Evolutionary conservation across 2,797 vertebrate genomes (phyloP), one percentile per base, ranked within the genome.

Genomic region (Tenualosa thibaudeaui): DNA sequence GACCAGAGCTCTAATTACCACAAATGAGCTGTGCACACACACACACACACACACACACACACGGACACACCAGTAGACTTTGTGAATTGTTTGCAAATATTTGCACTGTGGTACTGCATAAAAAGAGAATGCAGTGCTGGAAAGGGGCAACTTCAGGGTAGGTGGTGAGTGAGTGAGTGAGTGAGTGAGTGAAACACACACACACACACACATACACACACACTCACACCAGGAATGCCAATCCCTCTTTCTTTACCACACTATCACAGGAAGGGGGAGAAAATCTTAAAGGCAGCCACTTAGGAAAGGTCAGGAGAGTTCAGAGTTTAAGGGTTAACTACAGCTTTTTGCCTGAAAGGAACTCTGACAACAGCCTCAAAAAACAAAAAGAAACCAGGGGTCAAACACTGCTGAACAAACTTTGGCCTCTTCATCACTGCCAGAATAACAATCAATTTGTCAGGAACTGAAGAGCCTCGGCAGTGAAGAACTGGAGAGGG

Each of bases 291-390:
- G 87, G 91, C 87, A 13, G 85, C 90, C 92, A 92, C 94, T 95
- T 92, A 83, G 49, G 4, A 86, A 89, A 90, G 92, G 91, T 86
- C 91, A 92, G 81, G 75, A 83, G 86, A 90, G 93, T 91, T 92
- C 91, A 94, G 81, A 86, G 94, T 92, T 94, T 89, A 87, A 78
- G 94, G 94, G 95, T 94, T 94, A 96, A 95, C 92, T 94, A 90
- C 86, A 24, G 88, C 92, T 93, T 92, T 89, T 89, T 91, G 92
- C 86, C 91, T 90, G 91, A 92, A 93, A 92, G 90, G 85, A 90
- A 92, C 93, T 92, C 92, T 93, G 92, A 94, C 93, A 93, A 94
- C 92, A 93, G 93, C 92, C 90, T 89, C 31, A 88, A 92, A 92
- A 89, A 91, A 90, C 87, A 75, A 49, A 71, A 62, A 53, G 43